A percentile compares a stretch with the other conserved stretches of the same genome.
Conservation (phyloP, 2,797 vertebrate species). For the Anguilla pacifica region DNA sequence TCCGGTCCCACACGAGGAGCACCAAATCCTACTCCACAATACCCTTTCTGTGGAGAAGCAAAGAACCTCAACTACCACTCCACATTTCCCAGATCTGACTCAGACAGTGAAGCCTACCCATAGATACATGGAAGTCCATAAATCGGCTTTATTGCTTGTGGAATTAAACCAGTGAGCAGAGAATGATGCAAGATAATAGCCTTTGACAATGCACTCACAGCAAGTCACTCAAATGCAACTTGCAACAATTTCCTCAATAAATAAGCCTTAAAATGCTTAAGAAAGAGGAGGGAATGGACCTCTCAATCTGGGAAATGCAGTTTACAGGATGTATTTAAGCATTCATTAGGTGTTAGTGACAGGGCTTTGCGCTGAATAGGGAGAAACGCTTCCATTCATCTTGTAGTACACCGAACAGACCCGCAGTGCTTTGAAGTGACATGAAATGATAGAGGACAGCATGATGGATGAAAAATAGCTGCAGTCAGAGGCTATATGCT, state of each 20-base stretch:
- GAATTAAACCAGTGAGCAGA: slow-evolving; percentile 12
- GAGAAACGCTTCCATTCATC: slow-evolving; percentile 20
- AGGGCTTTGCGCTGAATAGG: slow-evolving; percentile 22
- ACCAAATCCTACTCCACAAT: background rate
- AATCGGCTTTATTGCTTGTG: background rate
- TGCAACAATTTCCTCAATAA: slow-evolving; percentile 12
- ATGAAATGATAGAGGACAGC: slow-evolving; percentile 24
- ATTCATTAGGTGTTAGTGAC: slow-evolving; percentile 21
- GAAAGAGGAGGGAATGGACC: background rate
- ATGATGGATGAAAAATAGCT: slow-evolving; percentile 27
- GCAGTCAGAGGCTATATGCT: background rate
- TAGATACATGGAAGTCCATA: background rate
- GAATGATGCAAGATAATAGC: background rate
- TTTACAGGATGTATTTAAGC: slow-evolving; percentile 7
- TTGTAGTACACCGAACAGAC: slow-evolving; percentile 4
- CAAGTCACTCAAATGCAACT: background rate
- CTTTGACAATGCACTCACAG: background rate
- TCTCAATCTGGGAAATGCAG: slow-evolving; percentile 5
- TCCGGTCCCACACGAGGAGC: background rate
- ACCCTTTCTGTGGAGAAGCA: background rate
- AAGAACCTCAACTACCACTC: background rate
- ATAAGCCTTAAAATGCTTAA: background rate
- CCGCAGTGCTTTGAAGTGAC: slow-evolving; percentile 25
- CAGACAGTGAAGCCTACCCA: background rate
- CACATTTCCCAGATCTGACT: background rate